Conservation (phyloP, 2,888 invertebrate species). For the Stegophylla sp. region DNA sequence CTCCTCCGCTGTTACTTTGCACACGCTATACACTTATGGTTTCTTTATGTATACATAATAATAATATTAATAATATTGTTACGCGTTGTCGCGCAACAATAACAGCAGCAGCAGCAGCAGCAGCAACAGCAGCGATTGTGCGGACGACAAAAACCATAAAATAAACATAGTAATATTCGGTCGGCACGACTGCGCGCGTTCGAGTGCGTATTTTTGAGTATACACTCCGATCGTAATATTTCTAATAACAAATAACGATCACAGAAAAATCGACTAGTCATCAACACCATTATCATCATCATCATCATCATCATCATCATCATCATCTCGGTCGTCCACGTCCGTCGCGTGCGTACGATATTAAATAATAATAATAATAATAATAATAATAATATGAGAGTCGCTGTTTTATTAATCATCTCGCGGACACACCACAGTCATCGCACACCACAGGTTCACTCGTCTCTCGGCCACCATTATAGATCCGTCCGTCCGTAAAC, state of each 20-base stretch:
- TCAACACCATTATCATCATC: neutral
- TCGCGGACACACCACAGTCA: too few relatives aligned
- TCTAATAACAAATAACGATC: slow-evolving; percentile 26
- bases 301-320: neutral
- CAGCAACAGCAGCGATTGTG: neutral
- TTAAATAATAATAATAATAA: too few relatives aligned
- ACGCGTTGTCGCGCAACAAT: too few relatives aligned
- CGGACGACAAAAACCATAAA: neutral
- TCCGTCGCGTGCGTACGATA: neutral
- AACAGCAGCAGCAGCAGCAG: neutral
- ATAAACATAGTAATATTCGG: neutral
- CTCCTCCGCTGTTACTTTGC: too few relatives aligned
- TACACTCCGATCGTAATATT: slow-evolving; percentile 10
- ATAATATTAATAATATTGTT: too few relatives aligned
- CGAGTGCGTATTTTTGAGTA: neutral
- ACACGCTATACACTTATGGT: too few relatives aligned
- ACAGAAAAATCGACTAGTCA: slow-evolving; percentile 41
- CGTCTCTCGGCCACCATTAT: neutral
- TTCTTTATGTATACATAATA: too few relatives aligned
- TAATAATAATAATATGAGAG: neutral
- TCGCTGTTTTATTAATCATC: slow-evolving; percentile 49
- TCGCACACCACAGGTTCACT: too few relatives aligned
- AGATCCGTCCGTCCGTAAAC: neutral
- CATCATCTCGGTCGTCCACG: neutral
- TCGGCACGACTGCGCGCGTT: too few relatives aligned